Evolutionary conservation across 2,888 invertebrate species (phyloP).

Genomic region (Dascillus cervinus): DNA sequence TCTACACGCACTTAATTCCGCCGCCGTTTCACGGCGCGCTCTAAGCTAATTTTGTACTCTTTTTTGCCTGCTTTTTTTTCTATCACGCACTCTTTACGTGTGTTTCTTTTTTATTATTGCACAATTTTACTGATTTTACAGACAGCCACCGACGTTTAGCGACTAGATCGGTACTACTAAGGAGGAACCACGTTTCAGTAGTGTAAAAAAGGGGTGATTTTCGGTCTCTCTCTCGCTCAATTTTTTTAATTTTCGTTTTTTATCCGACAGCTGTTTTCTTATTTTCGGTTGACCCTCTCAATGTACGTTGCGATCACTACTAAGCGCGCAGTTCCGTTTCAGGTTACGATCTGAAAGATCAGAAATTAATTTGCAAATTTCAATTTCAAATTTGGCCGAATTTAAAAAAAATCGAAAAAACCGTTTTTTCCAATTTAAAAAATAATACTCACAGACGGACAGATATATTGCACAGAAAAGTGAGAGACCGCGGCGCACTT

Average conservation of each 20-base stretch:
- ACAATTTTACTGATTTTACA: constrained; percentile 12
- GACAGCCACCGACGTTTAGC: constrained; percentile 15
- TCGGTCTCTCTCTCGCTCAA: constrained; percentile 13
- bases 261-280: constrained; percentile 18
- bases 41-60: too few relatives aligned
- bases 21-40: constrained; percentile 10
- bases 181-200: constrained; percentile 16
- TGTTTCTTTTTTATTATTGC: constrained; percentile 12
- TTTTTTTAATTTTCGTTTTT: constrained; percentile 9
- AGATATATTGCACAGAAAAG: too few relatives aligned
- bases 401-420: constrained; percentile 1
- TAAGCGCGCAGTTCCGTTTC: too few relatives aligned
- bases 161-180: constrained; percentile 20
- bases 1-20: constrained; percentile 11
- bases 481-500: too few relatives aligned
- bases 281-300: constrained; percentile 14
- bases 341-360: constrained; percentile 12
- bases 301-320: constrained; percentile 1
- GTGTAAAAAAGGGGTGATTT: constrained; percentile 17
- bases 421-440: too few relatives aligned
- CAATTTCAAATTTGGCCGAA: constrained; percentile 1
- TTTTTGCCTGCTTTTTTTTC: constrained; percentile 2
- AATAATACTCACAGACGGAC: too few relatives aligned
- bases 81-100: constrained; percentile 1
- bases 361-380: constrained; percentile 1